Percentiles rank a stretch among this genome's conserved stretches.
phyloP scores from a whole-genome alignment of 2,888 invertebrate genomes.

The Synanthedon andrenaeformis region DNA sequence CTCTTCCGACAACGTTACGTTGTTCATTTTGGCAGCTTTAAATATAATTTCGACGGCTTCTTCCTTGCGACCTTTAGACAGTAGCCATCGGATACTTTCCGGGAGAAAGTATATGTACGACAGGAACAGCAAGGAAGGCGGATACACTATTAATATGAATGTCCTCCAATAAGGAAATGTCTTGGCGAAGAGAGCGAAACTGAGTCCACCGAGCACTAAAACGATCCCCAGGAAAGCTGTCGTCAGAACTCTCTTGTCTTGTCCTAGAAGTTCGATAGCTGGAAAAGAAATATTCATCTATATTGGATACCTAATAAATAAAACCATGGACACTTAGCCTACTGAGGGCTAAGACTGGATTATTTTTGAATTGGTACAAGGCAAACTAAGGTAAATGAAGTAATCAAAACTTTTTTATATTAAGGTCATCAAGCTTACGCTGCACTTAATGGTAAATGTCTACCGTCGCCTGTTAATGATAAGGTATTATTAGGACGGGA shows the following conservation, averaged over 20 bases:
- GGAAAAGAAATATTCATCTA: slow-evolving; percentile 14
- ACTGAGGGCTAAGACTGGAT: not conserved
- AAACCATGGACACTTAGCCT: not conserved
- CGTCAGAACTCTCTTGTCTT: slow-evolving; percentile 52
- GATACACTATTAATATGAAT: slow-evolving; percentile 76
- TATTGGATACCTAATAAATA: not conserved
- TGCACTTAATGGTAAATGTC: too few species aligned
- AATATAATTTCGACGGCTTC: slow-evolving; percentile 74
- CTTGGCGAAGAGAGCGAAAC: slow-evolving; percentile 78
- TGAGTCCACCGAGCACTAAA: slow-evolving; percentile 77
- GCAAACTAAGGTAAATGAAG: not conserved
- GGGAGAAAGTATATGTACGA: slow-evolving; percentile 78
- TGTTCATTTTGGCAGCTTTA: slow-evolving; percentile 74
- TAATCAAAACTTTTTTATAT: too few species aligned
- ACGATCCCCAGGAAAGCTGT: slow-evolving; percentile 54
- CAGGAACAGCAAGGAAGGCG: slow-evolving; percentile 76
- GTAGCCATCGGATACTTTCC: slow-evolving; percentile 82
- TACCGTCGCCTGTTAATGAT: too few species aligned
- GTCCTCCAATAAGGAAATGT: slow-evolving; percentile 78
- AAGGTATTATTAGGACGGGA: too few species aligned
- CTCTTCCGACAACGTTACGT: slow-evolving; percentile 56
- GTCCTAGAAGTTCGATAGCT: slow-evolving; percentile 58
- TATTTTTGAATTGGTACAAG: not conserved
- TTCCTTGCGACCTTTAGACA: slow-evolving; percentile 75
- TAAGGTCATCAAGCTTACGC: too few species aligned